Base-by-base conservation (phyloP, 2,888 invertebrate species). In the Bhutanitis thaidina region DNA sequence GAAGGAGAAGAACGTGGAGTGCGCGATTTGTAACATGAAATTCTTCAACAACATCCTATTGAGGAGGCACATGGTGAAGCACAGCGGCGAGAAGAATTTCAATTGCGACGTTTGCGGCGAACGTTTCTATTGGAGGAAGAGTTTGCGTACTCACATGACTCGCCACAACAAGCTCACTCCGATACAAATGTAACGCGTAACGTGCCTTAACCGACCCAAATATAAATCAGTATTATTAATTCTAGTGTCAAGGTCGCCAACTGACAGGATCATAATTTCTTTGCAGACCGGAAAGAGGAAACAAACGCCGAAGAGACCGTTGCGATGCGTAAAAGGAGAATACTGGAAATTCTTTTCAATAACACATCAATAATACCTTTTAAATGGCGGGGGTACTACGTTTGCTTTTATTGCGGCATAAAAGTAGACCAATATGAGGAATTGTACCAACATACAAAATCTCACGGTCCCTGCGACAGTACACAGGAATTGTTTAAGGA, bases 61-160 rank as follows among this genome's bases (percentile, higher is more conserved):
- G 7, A 72, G 81, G 32, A 63, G 85, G 1, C 89, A 88, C 43
- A 85, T 88, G 85, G 79, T 86, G 0, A 88, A 85, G 43, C 88
- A 88, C 49, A 88, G 88, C 36, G 90, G 90, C 1, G 91, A 91
- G 34, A 90, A 90, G 49, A 89, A 87, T 40, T 91, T 91, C 53
- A 90, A 92, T 44, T 93, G 93, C 55, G 91, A 93, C 40, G 74
- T 91, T 1, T 93, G 93, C 51, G 91, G 91, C 0, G 91, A 91
- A 54, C 83, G 91, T 58, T 91, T 92, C 56, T 90, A 91, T 34
- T 92, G 92, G 73, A 84, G 91, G 49, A 93, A 92, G 47, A 91
- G 92, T 60, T 71, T 93, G 27, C 87, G 90, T 12, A 90, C 90
- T 0, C 93, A 93, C 58, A 84, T 91, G 67, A 83, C 75, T 25